Base-by-base conservation (phyloP, 2,797 vertebrate species). In the Schizopygopsis malacanthus region DNA sequence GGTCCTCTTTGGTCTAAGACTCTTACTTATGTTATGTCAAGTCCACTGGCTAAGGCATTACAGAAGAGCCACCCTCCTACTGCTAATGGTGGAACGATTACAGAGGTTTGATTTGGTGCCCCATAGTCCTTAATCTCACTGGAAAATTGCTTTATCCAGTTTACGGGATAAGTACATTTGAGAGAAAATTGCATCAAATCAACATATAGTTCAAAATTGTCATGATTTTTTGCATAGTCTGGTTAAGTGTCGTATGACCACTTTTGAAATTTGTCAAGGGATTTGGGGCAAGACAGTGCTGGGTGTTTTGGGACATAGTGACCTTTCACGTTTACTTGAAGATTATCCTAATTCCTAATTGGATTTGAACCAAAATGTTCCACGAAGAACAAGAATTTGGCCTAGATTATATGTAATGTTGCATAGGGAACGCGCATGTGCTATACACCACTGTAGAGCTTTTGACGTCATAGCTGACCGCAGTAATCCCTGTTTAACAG, bases 401-500 rank as follows among this genome's bases (percentile, higher is more conserved):
- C 52, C 20, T 83, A 47, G 67, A 83, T 85, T 89, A 54, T 75
- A 61, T n/a, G 79, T 81, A 47, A 86, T 18, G 54, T 84, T 80
- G 11, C 45, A 69, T 45, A n/a, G 78, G n/a, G 28, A 65, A 85
- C 20, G 70, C 13, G 37, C 72, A 69, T 76, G 45, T 37, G 52
- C 43, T 72, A 11, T 37, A 80, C 33, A 61, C 82, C 70, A 47
- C 43, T 45, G 54, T 76, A 65, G 67, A 73, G 59, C 88, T 65
- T 8, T 86, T n/a, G 83, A 87, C 87, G 67, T 88, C 86, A 87
- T 82, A 65, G 79, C 79, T 33, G 47, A 86, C 82, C 76, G 39
- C 79, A 83, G 41, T 87, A 86, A 88, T 88, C 81, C 83, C 45
- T 78, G 79, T 82, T 87, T 82, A 79, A 50, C 59, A 72, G 75